A percentile compares a stretch with the other conserved stretches of the same genome.
phyloP scores from a whole-genome alignment of 2,888 invertebrate genomes.

The Oscheius myriophilus region DNA sequence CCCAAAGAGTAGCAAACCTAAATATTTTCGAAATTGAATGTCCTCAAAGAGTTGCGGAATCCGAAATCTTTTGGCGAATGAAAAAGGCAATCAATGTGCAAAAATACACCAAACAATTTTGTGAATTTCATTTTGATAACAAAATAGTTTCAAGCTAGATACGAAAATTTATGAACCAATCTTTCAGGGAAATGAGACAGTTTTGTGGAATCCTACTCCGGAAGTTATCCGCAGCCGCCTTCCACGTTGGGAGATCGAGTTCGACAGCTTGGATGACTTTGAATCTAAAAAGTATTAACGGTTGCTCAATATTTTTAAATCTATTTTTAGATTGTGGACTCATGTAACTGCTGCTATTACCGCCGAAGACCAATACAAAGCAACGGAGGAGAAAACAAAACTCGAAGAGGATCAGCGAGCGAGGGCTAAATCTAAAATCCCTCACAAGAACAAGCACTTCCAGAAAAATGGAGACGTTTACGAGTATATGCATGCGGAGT shows the following conservation, averaged over 20 bases:
- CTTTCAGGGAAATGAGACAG: constrained; percentile 69
- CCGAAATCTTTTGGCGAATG: too few species aligned
- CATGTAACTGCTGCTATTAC: constrained; percentile 86
- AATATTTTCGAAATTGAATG: too few species aligned
- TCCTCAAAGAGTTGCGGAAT: too few species aligned
- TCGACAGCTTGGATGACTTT: constrained; percentile 82
- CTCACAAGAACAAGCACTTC: constrained; percentile 76
- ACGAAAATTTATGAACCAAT: too few species aligned
- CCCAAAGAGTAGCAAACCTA: too few species aligned
- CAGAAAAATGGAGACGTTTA: constrained; percentile 78
- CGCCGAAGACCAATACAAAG: constrained; percentile 83
- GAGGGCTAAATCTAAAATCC: constrained; percentile 77
- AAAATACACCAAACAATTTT: too few species aligned
- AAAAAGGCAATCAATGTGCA: too few species aligned
- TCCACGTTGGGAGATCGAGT: constrained; percentile 81
- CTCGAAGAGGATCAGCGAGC: constrained; percentile 79
- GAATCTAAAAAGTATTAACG: constrained; percentile 81
- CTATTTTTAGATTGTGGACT: constrained; percentile 80
- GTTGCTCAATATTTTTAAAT: not conserved
- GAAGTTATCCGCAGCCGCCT: constrained; percentile 81
- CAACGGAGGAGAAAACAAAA: constrained; percentile 89
- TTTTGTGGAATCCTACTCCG: constrained; percentile 80
- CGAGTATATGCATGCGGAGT: constrained; percentile 83
- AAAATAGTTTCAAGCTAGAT: not conserved
- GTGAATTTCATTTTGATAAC: not conserved